Evolutionary conservation across 2,888 invertebrate species (phyloP), one percentile per base, ranked within the genome.

Genomic region (Eubasilissa splendida): DNA sequence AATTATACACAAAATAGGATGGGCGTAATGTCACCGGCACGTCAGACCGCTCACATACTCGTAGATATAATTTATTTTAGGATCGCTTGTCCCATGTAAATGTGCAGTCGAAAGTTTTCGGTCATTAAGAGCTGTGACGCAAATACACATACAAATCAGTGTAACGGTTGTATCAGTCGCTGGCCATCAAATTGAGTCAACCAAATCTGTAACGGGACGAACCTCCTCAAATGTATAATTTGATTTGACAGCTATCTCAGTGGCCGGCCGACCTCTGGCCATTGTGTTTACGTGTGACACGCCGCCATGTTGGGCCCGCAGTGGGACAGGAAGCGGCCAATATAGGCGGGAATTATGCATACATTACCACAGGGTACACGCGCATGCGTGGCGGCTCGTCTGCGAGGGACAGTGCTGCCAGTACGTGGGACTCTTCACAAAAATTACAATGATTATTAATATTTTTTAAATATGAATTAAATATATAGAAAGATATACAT

Each of bases 301-400:
- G 65, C 31, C 65, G 42, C 22, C 65, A 33, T 31, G 65, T 31
- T 33, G 58, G 58, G 42, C 42, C 42, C 56, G 12, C 56, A 73
- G 56, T 56, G 71, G 71, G 71, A 58, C 71, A 73, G 71, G 71
- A 73, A 73, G 71, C n/a, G 71, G 42, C 56, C 71, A 73, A 73
- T 73, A 56, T 56, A 73, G 31, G 22, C 31, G 70, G 70, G 56
- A 73, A 73, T 73, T 73, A 73, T 58, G 58, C 71, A 73, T 73
- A 73, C 56, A 56, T 73, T 56, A 14, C 52, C 22, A 50, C 4
- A 68, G 22, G 22, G 63, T 63, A 12, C 63, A 63, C 63, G 63
- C 63, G 63, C 42, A 42, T 63, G 63, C 63, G 63, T 63, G 63
- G 63, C 63, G 63, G 12, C 31, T 63, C 42, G 63, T 63, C 63